Percentiles rank a stretch among this genome's conserved stretches.
These are phyloP conservation scores for Diadegma fenestrale DNA, from an alignment of 2,888 invertebrate genomes.

Conservation along the genomic window DNA sequence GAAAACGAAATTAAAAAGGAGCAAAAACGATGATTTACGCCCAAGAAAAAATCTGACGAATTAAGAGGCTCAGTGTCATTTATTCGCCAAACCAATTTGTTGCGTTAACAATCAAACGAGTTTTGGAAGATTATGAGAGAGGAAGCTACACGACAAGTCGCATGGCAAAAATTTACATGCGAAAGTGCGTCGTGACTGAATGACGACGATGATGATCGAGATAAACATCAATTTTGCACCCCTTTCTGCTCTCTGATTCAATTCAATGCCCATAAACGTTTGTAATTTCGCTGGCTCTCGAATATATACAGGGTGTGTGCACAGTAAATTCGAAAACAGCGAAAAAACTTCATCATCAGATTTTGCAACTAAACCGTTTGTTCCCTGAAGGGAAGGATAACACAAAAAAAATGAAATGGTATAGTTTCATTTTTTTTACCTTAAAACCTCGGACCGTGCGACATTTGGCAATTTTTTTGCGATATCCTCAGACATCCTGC, in stretches of 20 bases:
- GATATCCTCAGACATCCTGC: too few species aligned
- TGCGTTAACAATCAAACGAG: not conserved
- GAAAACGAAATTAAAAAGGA: not conserved
- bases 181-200: conserved; percentile 20
- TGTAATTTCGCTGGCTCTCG: conserved; percentile 39
- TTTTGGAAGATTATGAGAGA: not conserved
- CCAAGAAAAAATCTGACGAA: not conserved
- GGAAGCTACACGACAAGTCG: not conserved
- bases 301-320: not conserved
- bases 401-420: too few species aligned
- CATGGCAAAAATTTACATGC: not conserved
- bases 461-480: too few species aligned
- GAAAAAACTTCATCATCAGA: not conserved
- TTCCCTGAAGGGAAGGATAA: too few species aligned
- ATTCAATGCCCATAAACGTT: conserved; percentile 31
- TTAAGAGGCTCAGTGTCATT: not conserved
- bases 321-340: not conserved
- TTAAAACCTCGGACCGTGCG: too few species aligned
- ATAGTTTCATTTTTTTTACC: too few species aligned
- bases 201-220: conserved; percentile 34
- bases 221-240: conserved; percentile 46
- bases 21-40: not conserved
- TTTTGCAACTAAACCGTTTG: too few species aligned
- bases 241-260: not conserved
- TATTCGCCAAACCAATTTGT: not conserved